A percentile compares a stretch with the other conserved stretches of the same genome.
phyloP scores from a whole-genome alignment of 1,140 invertebrate species.

The Homalodisca vitripennis region DNA sequence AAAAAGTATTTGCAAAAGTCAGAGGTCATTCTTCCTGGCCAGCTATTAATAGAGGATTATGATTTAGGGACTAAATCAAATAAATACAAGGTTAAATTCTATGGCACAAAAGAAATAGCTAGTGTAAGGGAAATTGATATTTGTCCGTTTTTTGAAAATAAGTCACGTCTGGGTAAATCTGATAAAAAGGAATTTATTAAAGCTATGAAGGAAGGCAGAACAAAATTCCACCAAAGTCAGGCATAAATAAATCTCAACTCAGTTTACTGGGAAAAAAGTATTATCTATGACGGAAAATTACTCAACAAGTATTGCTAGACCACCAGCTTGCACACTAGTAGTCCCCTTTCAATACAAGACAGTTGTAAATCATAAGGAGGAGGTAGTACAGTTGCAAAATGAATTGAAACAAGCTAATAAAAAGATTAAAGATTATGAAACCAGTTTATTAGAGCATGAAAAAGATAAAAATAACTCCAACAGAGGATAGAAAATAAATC shows the following conservation, averaged over 20 bases:
- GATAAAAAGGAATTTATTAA: background rate
- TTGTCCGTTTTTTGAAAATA: slow-evolving; percentile 1
- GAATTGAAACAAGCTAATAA: too few relatives aligned
- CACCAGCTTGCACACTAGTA: background rate
- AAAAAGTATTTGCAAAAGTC: slow-evolving; percentile 1
- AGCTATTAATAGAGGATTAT: background rate
- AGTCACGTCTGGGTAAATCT: background rate
- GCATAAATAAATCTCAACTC: background rate
- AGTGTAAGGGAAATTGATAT: slow-evolving; percentile 1
- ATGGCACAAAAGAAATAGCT: background rate
- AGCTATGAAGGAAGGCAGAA: slow-evolving; percentile 3
- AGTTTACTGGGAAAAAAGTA: background rate
- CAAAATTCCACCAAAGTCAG: background rate
- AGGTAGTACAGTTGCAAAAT: too few relatives aligned
- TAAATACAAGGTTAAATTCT: background rate
- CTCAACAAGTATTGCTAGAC: background rate
- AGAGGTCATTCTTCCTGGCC: background rate
- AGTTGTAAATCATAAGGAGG: too few relatives aligned
- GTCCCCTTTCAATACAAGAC: background rate
- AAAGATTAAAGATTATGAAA: too few relatives aligned
- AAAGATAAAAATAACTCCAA: too few relatives aligned
- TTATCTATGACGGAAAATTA: background rate
- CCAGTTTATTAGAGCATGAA: too few relatives aligned
- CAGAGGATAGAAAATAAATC: too few relatives aligned
- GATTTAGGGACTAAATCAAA: background rate